phyloP scores from a whole-genome alignment of 2,113 vertebrate genomes.

The Acrocephalus kingi region DNA sequence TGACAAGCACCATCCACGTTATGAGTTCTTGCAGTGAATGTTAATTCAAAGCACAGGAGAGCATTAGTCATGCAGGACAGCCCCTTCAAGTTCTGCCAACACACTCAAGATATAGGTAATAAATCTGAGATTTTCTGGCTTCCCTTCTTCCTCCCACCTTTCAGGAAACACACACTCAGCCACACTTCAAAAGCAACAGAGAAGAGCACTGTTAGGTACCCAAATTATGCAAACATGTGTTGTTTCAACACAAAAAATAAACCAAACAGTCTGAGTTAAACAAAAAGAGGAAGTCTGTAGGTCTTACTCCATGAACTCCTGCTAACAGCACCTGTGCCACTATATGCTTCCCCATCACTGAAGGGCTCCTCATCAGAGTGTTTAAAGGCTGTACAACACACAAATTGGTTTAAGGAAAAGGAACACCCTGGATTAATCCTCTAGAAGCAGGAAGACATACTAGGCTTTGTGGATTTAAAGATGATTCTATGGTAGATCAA shows the following conservation, averaged over 20 bases:
- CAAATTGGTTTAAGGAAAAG: slow-evolving; percentile 59
- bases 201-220: slow-evolving; percentile 26
- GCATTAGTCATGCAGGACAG: slow-evolving; percentile 7
- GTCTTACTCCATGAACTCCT: slow-evolving; percentile 53
- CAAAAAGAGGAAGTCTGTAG: neutral
- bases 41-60: neutral
- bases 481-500: neutral
- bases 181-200: neutral
- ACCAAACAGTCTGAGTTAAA: neutral
- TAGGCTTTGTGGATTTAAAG: neutral
- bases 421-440: neutral
- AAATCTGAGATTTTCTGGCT: neutral
- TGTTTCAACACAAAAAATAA: neutral
- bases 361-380: slow-evolving; percentile 77
- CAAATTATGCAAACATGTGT: neutral
- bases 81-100: neutral
- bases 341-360: slow-evolving; percentile 81
- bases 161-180: slow-evolving; percentile 3
- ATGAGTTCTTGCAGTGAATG: neutral
- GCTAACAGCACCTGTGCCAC: slow-evolving; percentile 71
- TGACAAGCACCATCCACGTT: neutral
- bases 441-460: neutral
- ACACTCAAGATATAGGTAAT: neutral
- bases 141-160: slow-evolving; percentile 27
- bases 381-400: slow-evolving; percentile 76